Base-by-base conservation (phyloP, 1,140 invertebrate genomes). In the Ceratina japonica region DNA sequence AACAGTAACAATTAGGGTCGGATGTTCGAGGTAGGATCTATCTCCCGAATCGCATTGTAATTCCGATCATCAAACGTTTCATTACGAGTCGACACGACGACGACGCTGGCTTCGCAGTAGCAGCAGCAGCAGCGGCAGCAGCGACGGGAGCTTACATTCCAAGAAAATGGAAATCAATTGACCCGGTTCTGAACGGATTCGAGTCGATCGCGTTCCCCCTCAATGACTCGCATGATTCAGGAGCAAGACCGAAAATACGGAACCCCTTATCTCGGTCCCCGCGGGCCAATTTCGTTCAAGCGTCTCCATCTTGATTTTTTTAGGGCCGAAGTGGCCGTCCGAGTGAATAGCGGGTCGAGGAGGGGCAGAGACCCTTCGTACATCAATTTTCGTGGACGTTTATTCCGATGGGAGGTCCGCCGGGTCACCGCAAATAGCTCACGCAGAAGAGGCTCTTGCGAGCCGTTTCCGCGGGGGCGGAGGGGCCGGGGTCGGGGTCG, bases 121-220 rank as follows among this genome's bases (percentile, higher is more conserved):
- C 22, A n/a, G n/a, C n/a, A n/a, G n/a, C n/a, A n/a, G n/a, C n/a
- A 18, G 16, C 22, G 7, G n/a, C n/a, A n/a, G n/a, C n/a, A n/a
- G n/a, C n/a, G n/a, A n/a, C n/a, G n/a, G n/a, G n/a, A n/a, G 58
- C 31, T n/a, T 8, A 24, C n/a, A 59, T 56, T 44, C 37, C 18
- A 68, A 69, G 74, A 69, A 76, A 76, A 69, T 59, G 54, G 22
- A 59, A 76, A 69, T 69, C 52, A 13, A 24, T 15, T 64, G 64
- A 49, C 22, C 54, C 52, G 37, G 59, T 75, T 68, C 51, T 52
- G 37, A 44, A 44, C 37, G 37, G 5, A 18, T 18, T 5, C 51
- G 65, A 59, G 56, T 10, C 37, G 2, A 10, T 44, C 5, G 3
- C 37, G n/a, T 56, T 56, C 54, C 54, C 13, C 37, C 37, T 44